Base-by-base conservation (phyloP, 2,113 vertebrate genomes). In the Crotalus helleri region DNA sequence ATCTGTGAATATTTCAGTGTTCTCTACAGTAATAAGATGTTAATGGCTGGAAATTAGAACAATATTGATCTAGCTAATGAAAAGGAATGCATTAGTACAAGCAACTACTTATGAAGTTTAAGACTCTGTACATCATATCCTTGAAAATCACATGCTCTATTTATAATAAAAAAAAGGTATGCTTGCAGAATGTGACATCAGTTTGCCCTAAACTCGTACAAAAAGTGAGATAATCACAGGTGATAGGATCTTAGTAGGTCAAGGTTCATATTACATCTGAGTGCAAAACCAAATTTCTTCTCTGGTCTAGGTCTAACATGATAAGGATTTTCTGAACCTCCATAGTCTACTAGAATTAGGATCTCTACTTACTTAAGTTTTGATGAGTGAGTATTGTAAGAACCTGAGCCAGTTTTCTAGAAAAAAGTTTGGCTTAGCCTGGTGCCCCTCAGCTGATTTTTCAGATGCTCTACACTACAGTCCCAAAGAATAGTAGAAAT, bases 21-120 rank as follows among this genome's bases (percentile, higher is more conserved):
- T 97, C 97, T 97, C 96, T 94, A 97, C 23, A 97, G 94, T 94
- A 97, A 97, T 97, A 95, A 97, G 96, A 97, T 96, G 96, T 94
- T 98, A 98, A 98, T 98, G 97, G 93, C 94, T 97, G 88, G 95
- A 97, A 97, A 98, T 97, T 98, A 97, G 95, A 97, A 94, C 94
- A 97, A 96, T 97, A 98, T 98, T 97, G 97, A 98, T 98, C 97
- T 98, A 97, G 96, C 96, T 98, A 98, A 97, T 97, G 97, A 98
- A 98, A 97, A 96, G 93, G 93, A 97, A 97, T 96, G 94, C 96
- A 97, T 97, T 97, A 96, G 95, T 92, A 96, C 95, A 74, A 95
- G 87, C 89, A 39, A 29, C 95, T 97, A 97, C 97, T 97, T 97
- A 95, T 95, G 93, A 94, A 29, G 87, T 96, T 94, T 92, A 96